Base-by-base conservation (phyloP, 2,797 vertebrate genomes). In the Lerista edwardsae region DNA sequence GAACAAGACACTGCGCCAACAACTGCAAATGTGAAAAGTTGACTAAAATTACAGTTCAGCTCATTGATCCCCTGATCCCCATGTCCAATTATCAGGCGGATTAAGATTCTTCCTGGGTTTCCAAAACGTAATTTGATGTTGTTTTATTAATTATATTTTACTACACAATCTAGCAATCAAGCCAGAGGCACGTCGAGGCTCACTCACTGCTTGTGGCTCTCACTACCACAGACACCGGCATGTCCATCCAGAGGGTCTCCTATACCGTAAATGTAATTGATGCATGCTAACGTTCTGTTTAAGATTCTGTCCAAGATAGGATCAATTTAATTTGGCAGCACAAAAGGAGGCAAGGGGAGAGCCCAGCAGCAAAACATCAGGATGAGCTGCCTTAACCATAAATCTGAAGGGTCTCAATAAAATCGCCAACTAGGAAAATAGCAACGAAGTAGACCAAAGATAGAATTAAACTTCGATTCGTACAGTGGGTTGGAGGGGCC, bases 61-160 rank as follows among this genome's bases (percentile, higher is more conserved):
- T 87, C 82, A 80, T 84, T 72, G 84, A 74, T 68, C 55, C 57
- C 10, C 72, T 87, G 47, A 68, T 75, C 69, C 77, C 41, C 84
- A 29, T 17, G 89, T 83, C 69, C 79, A 41, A 84, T 4, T 44
- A 79, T 75, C n/a, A 51, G 34, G 1, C 67, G 9, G 25, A 85
- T 81, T 86, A 39, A 19, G 88, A 82, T 0, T 79, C 74, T 51
- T 75, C 44, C 41, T 57, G 23, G 80, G 83, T 79, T 75, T 84
- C 87, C 71, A 82, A 31, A 75, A 47, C 39, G 47, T 84, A 85
- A 85, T 90, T 89, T 88, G 47, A 75, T 79, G 51, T 51, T 78
- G 47, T 76, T 75, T 57, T 0, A 79, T 65, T 87, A 67, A 84
- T 12, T 74, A 21, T 87, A 75, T 77, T 91, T 91, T 75, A 51